These are phyloP conservation scores for Altica lythri DNA, from an alignment of 2,888 invertebrate species.

Conservation along the genomic window DNA sequence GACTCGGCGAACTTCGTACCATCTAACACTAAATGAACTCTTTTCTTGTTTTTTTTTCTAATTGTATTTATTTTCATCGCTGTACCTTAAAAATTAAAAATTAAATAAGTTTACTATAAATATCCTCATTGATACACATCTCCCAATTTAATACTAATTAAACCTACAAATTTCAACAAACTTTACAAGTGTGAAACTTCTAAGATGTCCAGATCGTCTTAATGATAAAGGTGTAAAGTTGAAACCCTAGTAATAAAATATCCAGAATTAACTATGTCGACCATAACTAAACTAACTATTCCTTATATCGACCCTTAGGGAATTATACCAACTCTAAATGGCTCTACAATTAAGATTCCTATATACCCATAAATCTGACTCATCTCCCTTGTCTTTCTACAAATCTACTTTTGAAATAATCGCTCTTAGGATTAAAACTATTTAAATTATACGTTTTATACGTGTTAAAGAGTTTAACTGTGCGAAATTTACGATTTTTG, in stretches of 20 bases:
- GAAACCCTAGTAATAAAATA: constrained; percentile 40
- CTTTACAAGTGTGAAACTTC: too few relatives aligned
- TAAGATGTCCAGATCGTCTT: constrained; percentile 30
- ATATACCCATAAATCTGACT: constrained; percentile 37
- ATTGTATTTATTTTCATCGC: too few relatives aligned
- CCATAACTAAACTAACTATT: constrained; percentile 34
- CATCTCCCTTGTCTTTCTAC: constrained; percentile 35
- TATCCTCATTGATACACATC: too few relatives aligned
- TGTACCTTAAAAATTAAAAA: too few relatives aligned
- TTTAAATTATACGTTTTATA: not conserved
- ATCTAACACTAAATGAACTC: too few relatives aligned
- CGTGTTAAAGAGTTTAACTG: not conserved
- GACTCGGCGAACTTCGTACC: too few relatives aligned
- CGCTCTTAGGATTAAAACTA: not conserved
- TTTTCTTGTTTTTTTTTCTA: too few relatives aligned
- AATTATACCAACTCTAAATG: constrained; percentile 29
- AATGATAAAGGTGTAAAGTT: constrained; percentile 43
- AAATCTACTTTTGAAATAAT: not conserved
- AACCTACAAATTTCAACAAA: too few relatives aligned
- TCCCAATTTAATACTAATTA: too few relatives aligned
- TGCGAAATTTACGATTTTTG: too few relatives aligned
- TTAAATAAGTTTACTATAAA: too few relatives aligned
- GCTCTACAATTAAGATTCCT: constrained; percentile 39
- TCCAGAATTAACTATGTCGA: constrained; percentile 37
- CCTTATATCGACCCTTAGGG: constrained; percentile 40